Conservation (phyloP, 2,888 invertebrate species). For the Julus scanicus region DNA sequence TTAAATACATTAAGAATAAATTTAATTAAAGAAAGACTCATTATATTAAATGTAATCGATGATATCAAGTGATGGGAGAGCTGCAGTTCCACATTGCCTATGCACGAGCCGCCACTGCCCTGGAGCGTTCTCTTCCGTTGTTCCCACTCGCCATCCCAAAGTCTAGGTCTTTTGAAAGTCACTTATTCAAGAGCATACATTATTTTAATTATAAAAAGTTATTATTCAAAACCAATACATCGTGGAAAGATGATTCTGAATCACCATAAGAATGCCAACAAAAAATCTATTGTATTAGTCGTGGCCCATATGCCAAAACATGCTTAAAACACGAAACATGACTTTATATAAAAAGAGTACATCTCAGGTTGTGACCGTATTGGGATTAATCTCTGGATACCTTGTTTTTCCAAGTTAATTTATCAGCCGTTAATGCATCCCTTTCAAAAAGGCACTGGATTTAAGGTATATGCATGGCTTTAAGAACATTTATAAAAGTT, state of each 20-base stretch:
- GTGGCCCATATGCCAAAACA: not conserved
- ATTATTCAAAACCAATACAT: not conserved
- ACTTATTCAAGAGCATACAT: not conserved
- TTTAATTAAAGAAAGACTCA: too few species aligned
- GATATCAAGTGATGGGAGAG: too few species aligned
- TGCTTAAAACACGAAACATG: not conserved
- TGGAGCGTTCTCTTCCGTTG: too few species aligned
- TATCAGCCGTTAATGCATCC: not conserved
- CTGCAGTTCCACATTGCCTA: too few species aligned
- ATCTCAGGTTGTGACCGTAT: not conserved
- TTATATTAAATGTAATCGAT: too few species aligned
- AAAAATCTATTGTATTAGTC: not conserved
- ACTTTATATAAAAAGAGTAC: not conserved
- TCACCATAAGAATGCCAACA: not conserved
- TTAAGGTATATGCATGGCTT: not conserved
- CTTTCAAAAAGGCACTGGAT: not conserved
- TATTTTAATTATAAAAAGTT: not conserved
- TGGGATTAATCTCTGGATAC: not conserved
- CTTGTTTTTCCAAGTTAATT: not conserved
- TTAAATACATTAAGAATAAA: too few species aligned
- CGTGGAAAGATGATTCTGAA: not conserved
- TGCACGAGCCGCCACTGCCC: too few species aligned
- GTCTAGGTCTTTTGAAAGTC: too few species aligned
- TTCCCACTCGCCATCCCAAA: too few species aligned
- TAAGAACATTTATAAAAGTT: not conserved